Conservation (phyloP, 2,888 invertebrate genomes). For the Molorchus minor region DNA sequence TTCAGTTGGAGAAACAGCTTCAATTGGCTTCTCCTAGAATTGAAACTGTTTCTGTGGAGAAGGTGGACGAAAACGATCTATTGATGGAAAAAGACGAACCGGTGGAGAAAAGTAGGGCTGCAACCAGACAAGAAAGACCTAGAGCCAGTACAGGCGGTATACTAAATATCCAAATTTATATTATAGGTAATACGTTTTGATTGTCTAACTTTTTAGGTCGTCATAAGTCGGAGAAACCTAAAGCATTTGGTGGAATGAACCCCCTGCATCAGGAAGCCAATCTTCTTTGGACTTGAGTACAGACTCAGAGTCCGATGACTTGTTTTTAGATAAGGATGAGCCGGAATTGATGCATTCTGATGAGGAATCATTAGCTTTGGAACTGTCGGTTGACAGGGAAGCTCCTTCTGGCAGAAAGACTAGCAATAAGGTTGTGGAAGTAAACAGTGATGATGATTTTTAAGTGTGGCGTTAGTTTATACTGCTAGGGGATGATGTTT, state of each 20-base stretch:
- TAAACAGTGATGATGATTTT: conserved; percentile 60
- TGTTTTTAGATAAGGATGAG: conserved; percentile 61
- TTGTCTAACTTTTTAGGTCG: conserved; percentile 43
- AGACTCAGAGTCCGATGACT: conserved; percentile 59
- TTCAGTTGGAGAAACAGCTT: conserved; percentile 80
- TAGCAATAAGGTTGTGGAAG: conserved; percentile 54
- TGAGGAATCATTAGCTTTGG: conserved; percentile 59
- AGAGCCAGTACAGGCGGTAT: conserved; percentile 69
- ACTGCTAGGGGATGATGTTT: too few relatives aligned
- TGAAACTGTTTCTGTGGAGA: conserved; percentile 64
- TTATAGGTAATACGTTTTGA: too few relatives aligned
- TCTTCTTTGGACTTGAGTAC: conserved; percentile 57
- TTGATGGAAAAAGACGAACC: conserved; percentile 48
- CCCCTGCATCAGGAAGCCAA: conserved; percentile 53
- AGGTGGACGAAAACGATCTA: conserved; percentile 46
- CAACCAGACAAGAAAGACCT: conserved; percentile 62
- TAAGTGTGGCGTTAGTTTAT: conserved; percentile 23
- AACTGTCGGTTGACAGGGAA: conserved; percentile 56
- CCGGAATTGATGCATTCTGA: conserved; percentile 60
- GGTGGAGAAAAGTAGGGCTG: conserved; percentile 47
- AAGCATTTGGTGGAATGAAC: conserved; percentile 54
- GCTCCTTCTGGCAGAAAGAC: conserved; percentile 55
- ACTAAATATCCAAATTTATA: too few relatives aligned
- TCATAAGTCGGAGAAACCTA: conserved; percentile 43
- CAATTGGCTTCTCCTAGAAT: conserved; percentile 68